Evolutionary conservation across 2,113 vertebrate species (phyloP), one percentile per base, ranked within the genome.

Genomic region (Ursus arctos): DNA sequence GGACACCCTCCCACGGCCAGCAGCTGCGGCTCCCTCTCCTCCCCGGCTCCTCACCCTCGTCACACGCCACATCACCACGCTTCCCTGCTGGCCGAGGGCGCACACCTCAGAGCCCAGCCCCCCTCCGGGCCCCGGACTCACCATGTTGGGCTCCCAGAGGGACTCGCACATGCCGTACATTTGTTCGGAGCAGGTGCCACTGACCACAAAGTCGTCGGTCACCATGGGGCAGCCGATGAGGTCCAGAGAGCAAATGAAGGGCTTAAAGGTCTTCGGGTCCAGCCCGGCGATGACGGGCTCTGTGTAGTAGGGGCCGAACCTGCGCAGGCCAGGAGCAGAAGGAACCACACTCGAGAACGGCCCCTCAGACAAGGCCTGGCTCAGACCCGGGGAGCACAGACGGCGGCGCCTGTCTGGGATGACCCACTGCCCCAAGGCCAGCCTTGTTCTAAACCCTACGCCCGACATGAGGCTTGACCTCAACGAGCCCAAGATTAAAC

Each of bases 141-240:
- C 99, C 99, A 99, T 99, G 98, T 99, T 98, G 0, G 99, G 99
- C 98, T 99, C 99, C 99, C 99, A 99, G 94, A 99, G 99, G 51
- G 99, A 99, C 96, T 99, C 99, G 0, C 99, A 99, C 99, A 99
- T 99, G 77, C 99, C 99, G 0, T 99, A 99, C 99, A 99, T 99
- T 98, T 99, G 99, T 98, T 99, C 99, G 0, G 99, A 99, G 96
- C 99, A 99, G 53, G 99, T 99, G 21, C 99, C 99, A 2, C 99
- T 99, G 97, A 99, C 99, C 28, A 99, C 99, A 77, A 99, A 99
- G 98, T 99, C 99, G 0, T 99, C 99, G 0, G 99, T 99, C 82
- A 99, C 98, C 99, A 99, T 99, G 21, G 99, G 99, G 96, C 99
- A 99, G 97, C 99, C 99, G 3, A 99, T 99, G 97, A 99, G 98